These are phyloP conservation scores for Sinohyriopsis cumingii DNA, from an alignment of 2,888 invertebrate species.

Conservation along the genomic window DNA sequence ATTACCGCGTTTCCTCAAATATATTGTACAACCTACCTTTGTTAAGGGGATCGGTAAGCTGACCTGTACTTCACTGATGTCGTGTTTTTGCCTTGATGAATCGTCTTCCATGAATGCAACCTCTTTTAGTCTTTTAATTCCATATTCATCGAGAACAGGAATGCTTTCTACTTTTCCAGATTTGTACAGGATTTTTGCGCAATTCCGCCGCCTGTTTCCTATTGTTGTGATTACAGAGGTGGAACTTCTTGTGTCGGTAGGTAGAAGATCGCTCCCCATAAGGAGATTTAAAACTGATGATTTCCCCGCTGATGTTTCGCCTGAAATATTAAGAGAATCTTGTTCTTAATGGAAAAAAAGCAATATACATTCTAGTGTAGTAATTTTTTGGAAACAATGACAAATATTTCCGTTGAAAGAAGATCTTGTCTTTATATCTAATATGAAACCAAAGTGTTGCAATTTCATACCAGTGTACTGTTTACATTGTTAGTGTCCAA, in stretches of 20 bases:
- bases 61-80: conserved; percentile 46
- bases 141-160: conserved; percentile 28
- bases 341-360: neutral
- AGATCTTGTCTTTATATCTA: too few species aligned
- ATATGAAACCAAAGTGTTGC: too few species aligned
- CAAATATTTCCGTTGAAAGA: too few species aligned
- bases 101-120: conserved; percentile 38
- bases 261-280: conserved; percentile 52
- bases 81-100: conserved; percentile 29
- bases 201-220: conserved; percentile 35
- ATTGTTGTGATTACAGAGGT: conserved; percentile 59
- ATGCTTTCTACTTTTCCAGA: conserved; percentile 14
- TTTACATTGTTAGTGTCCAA: too few species aligned
- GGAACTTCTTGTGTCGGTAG: conserved; percentile 54
- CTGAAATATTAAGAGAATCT: conserved; percentile 27
- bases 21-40: conserved; percentile 28
- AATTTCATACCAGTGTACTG: too few species aligned
- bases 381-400: too few species aligned
- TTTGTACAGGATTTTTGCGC: conserved; percentile 39
- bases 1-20: too few species aligned
- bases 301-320: conserved; percentile 66
- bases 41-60: conserved; percentile 39
- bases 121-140: conserved; percentile 21
- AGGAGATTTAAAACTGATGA: conserved; percentile 61
- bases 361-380: too few species aligned